These are phyloP conservation scores for Bombus picipes DNA, from an alignment of 1,140 invertebrate genomes.

Conservation along the genomic window DNA sequence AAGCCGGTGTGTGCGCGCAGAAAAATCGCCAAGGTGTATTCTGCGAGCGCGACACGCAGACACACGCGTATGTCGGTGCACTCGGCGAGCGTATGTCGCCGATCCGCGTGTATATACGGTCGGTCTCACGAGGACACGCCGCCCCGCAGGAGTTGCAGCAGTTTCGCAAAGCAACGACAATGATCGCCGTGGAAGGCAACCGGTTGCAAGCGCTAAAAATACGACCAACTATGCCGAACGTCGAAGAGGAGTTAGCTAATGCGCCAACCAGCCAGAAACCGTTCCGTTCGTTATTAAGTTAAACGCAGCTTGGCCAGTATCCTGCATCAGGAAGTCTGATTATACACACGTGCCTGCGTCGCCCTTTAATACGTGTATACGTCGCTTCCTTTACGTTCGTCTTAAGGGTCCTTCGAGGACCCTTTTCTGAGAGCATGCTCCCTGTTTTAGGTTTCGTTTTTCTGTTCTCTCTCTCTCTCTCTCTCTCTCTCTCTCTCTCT, in stretches of 20 bases:
- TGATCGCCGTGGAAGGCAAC: slow-evolving; percentile 79
- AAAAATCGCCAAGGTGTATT: slow-evolving; percentile 14
- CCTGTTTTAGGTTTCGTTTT: not conserved
- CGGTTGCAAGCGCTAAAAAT: slow-evolving; percentile 82
- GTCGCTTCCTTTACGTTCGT: not conserved
- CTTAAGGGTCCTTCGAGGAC: slow-evolving; percentile 23
- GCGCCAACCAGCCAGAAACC: slow-evolving; percentile 71
- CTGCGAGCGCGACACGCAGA: slow-evolving; percentile 1
- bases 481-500: not conserved
- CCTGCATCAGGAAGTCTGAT: not conserved
- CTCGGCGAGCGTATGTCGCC: not conserved
- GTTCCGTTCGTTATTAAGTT: slow-evolving; percentile 60
- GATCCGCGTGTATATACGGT: not conserved
- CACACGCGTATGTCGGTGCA: not conserved
- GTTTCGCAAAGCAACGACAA: slow-evolving; percentile 81
- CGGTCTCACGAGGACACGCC: slow-evolving; percentile 38
- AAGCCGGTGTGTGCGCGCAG: not conserved
- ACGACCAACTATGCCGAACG: slow-evolving; percentile 70
- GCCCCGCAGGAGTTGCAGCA: slow-evolving; percentile 69
- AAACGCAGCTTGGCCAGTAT: not conserved
- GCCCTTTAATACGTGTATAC: not conserved
- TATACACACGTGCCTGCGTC: not conserved
- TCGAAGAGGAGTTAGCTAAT: slow-evolving; percentile 75
- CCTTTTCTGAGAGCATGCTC: not conserved
- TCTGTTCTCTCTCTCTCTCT: not conserved